phyloP scores from a whole-genome alignment of 2,797 vertebrate genomes.

The Passerculus sandwichensis region DNA sequence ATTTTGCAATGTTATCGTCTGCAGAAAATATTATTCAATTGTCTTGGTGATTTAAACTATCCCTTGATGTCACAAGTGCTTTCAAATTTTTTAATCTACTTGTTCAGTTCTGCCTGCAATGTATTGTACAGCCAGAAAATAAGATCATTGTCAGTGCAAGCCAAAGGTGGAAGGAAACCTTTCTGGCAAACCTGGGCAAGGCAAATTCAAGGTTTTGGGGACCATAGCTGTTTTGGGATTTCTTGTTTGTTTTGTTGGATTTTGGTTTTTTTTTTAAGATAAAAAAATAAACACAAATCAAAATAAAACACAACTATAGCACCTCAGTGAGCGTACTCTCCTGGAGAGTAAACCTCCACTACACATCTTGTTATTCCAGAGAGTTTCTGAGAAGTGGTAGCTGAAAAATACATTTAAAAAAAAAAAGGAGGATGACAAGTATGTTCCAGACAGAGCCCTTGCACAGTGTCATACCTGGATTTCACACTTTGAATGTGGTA shows the following conservation, averaged over 20 bases:
- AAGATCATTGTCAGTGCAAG: background rate
- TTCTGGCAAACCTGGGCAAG: background rate
- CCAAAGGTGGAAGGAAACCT: background rate
- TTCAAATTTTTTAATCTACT: slow-evolving; percentile 12
- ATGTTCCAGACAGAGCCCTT: background rate
- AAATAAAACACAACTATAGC: background rate
- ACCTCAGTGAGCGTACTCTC: background rate
- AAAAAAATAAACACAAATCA: background rate
- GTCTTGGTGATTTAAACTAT: background rate
- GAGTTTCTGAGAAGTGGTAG: background rate
- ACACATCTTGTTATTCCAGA: background rate
- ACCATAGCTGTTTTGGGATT: background rate
- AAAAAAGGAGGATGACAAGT: accelerated
- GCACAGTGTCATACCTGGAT: background rate
- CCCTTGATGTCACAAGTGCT: slow-evolving; percentile 22
- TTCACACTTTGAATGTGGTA: background rate
- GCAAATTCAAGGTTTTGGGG: background rate
- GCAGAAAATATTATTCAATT: slow-evolving; percentile 2
- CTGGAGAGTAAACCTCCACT: background rate
- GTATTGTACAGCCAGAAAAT: background rate
- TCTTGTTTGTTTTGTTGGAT: background rate
- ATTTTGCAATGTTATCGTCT: background rate
- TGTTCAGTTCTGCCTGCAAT: background rate
- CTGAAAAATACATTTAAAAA: background rate
- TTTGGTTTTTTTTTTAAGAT: background rate